Conservation (phyloP, 2,113 vertebrate species). For the Xerus inauris region DNA sequence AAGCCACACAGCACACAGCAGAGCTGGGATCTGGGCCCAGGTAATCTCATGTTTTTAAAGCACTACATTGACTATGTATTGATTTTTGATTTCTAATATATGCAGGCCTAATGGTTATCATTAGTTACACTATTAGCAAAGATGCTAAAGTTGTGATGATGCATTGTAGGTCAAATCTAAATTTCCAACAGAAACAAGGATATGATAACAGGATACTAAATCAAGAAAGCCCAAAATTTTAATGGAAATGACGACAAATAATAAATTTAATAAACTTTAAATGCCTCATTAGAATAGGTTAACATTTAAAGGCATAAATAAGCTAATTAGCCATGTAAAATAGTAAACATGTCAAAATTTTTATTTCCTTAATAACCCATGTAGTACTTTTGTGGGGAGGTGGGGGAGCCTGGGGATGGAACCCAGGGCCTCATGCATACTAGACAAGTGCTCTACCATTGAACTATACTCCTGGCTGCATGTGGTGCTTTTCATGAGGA, state of each 20-base stretch:
- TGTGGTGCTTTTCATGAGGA: not conserved
- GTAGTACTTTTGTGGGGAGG: not conserved
- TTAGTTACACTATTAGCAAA: not conserved
- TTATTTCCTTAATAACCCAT: not conserved
- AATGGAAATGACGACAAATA: slow-evolving; percentile 15
- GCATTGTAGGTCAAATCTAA: not conserved
- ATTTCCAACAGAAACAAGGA: slow-evolving; percentile 45
- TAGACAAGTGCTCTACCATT: too few relatives aligned
- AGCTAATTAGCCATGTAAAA: not conserved
- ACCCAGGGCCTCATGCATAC: too few relatives aligned
- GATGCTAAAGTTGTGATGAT: not conserved
- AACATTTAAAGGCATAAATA: slow-evolving; percentile 38
- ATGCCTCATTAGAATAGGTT: not conserved
- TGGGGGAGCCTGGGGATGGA: too few relatives aligned
- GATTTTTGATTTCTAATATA: not conserved
- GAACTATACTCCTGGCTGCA: not conserved
- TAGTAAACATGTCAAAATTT: not conserved
- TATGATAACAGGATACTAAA: not conserved
- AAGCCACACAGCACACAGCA: not conserved
- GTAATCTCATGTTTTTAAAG: not conserved
- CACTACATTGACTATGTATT: not conserved
- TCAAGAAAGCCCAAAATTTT: not conserved
- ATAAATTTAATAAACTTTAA: not conserved
- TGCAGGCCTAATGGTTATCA: not conserved
- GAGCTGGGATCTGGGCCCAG: not conserved